Base-by-base conservation (phyloP, 1,140 invertebrate species). In the Leguminivora glycinivorella region DNA sequence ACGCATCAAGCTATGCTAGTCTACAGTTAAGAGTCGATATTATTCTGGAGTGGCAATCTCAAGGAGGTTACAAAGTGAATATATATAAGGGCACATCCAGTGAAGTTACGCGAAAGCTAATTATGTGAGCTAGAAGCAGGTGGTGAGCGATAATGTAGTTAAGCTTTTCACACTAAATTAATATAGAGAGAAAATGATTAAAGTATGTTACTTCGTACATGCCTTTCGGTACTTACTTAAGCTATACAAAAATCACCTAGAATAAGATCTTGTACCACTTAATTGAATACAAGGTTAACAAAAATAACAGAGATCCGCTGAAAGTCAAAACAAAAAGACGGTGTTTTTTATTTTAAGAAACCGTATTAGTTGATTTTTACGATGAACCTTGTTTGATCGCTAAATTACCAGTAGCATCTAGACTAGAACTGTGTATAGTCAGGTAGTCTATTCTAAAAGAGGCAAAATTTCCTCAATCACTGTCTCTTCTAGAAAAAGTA, bases 401-500 rank as follows among this genome's bases (percentile, higher is more conserved):
- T 34, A n/a, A n/a, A 34, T 31, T 10, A 12, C 10, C 40, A n/a
- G 5, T 7, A 2, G 9, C 38, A 1, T 14, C 2, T 43, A 43
- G 40, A 43, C 40, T 10, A n/a, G 40, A 2, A 43, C 1, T 9
- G 4, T 43, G 4, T 43, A 17, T 43, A 43, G n/a, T n/a, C n/a
- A n/a, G n/a, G n/a, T n/a, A n/a, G 6, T 43, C 4, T 43, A 38
- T 12, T 38, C 10, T 19, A 52, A 60, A 63, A 29, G 14, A 4
- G 14, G 9, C 19, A 29, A 7, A n/a, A 31, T 38, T 0, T 12
- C 10, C 1, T 38, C 34, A 38, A 38, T 38, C 34, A 25, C 4
- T 25, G 72, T 31, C 82, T 25, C 70, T 73, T 84, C 82, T 69
- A 84, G 81, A 40, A 66, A 7, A 2, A 69, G 22, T 43, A 52